A percentile compares a stretch with the other conserved stretches of the same genome.
Conservation (phyloP, 1,140 invertebrate genomes). For the Lamellibrachia luymesi region DNA sequence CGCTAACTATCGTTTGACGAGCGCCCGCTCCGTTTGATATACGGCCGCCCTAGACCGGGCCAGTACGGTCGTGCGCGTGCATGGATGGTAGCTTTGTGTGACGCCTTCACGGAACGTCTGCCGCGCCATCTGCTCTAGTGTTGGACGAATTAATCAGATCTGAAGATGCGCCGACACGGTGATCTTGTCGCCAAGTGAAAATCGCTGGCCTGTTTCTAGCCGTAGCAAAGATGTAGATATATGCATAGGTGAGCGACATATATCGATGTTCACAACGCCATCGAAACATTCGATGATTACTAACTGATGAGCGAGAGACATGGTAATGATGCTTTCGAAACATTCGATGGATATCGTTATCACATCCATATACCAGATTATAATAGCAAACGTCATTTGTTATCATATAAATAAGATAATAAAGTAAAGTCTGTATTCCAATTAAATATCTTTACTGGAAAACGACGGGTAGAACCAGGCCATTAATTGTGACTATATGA, state of each 20-base stretch:
- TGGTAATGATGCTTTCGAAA: neutral
- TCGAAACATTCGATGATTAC: neutral
- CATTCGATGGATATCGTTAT: neutral
- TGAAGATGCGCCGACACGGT: neutral
- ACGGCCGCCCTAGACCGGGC: neutral
- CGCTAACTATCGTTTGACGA: conserved; percentile 4
- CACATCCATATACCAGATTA: neutral
- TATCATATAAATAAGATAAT: no score
- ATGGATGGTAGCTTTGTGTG: neutral
- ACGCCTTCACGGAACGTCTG: neutral
- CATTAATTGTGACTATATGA: neutral
- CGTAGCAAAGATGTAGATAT: neutral
- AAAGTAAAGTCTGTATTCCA: no score
- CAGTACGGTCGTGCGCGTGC: conserved; percentile 2
- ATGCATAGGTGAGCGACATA: neutral
- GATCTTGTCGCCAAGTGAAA: neutral
- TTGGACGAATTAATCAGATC: neutral
- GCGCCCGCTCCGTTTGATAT: neutral
- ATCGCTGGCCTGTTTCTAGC: neutral
- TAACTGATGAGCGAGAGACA: neutral
- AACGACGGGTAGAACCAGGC: neutral
- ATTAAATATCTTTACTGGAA: no score
- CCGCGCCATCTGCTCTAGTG: neutral
- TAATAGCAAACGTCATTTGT: neutral
- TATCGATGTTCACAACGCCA: neutral